Base-by-base conservation (phyloP, 2,888 invertebrate genomes). In the Bombylius discolor region DNA sequence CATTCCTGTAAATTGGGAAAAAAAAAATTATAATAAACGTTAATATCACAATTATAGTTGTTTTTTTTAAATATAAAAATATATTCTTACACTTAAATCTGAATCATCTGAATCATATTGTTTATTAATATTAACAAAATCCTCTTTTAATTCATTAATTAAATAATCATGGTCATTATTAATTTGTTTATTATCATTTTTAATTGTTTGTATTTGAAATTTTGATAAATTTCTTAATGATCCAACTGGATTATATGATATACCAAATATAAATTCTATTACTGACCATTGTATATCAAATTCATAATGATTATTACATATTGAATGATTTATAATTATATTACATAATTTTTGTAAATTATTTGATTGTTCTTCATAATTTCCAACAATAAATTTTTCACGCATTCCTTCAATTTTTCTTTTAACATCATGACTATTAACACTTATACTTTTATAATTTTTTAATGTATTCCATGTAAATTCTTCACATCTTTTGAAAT, bases 211-310 rank as follows among this genome's bases (percentile, higher is more conserved):
- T 23, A 59, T 61, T 34, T 56, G 55, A 1, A 57, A 14, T 47
- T 66, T 62, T 23, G 23, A 23, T 23, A 23, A 23, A 23, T 23
- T 23, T 1, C 66, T 64, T 12, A 71, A 58, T 5, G 66, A 67
- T 5, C 67, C 69, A 4, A 71, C 65, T 1, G 74, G 73, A 62
- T 68, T 69, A 49, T 68, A 62, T 0, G 78, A 69, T 11, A 78
- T 60, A 58, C 71, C 64, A 4, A 79, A 60, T 5, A 79, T 60
- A 13, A 79, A 68, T 32, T 76, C 75, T 7, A 79, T 59, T 45
- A 79, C 56, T 1, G 74, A 69, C 77, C 78, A 79, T 58, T 78
- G 76, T 2, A 78, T 63, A 62, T 79, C 78, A 47, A 67, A 63
- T 59, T 71, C 68, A 55, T 68, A 66, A 49, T 70, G 69, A 11